Conservation (phyloP, 1,140 invertebrate genomes). For the Drosophila arizonae region DNA sequence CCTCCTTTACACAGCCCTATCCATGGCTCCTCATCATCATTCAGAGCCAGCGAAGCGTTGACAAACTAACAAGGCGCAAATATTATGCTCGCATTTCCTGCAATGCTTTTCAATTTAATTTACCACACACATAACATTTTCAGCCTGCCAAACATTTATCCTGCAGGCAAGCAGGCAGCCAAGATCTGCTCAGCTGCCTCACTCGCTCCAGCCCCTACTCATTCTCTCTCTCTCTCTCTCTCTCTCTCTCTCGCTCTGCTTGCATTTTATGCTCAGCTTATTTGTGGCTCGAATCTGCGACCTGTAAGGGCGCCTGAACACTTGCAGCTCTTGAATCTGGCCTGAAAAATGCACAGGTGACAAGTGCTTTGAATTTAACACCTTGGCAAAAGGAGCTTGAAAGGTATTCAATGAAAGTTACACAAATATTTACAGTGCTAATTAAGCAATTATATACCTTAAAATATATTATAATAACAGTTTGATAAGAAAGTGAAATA, state of each 20-base stretch:
- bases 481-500: no score
- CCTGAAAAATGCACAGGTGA: constrained; percentile 17
- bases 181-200: constrained; percentile 23
- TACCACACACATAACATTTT: constrained; percentile 52
- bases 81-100: constrained; percentile 65
- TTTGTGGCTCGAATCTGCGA: constrained; percentile 43
- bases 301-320: constrained; percentile 12
- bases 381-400: not conserved
- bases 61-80: constrained; percentile 77
- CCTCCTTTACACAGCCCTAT: not conserved
- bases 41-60: constrained; percentile 63
- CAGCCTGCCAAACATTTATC: constrained; percentile 35
- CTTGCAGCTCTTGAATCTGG: constrained; percentile 32
- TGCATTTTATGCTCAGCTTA: constrained; percentile 76
- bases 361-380: constrained; percentile 15
- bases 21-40: constrained; percentile 57
- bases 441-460: no score
- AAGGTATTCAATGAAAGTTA: not conserved
- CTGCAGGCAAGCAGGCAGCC: constrained; percentile 13
- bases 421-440: not conserved
- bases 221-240: constrained; percentile 14
- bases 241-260: constrained; percentile 19
- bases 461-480: no score
- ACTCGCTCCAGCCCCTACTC: not conserved
- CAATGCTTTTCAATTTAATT: constrained; percentile 68